These are phyloP conservation scores for Otocyon megalotis DNA, from an alignment of 2,113 vertebrate species.

Conservation along the genomic window DNA sequence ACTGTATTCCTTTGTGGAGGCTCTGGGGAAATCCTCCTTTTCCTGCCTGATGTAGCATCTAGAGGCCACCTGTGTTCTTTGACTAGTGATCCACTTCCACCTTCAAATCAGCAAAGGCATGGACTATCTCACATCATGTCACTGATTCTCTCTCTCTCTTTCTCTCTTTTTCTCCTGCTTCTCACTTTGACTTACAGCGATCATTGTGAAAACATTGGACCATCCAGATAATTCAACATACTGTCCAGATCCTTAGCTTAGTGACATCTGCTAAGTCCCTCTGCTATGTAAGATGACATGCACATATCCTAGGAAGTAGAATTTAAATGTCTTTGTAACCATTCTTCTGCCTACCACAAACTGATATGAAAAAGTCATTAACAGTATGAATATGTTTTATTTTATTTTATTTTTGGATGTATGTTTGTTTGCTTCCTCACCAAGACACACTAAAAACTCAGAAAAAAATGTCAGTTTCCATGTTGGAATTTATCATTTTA, in stretches of 20 bases:
- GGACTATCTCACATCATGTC: not conserved
- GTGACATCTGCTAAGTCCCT: not conserved
- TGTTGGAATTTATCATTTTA: not conserved
- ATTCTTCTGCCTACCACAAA: not conserved
- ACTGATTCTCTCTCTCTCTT: not conserved
- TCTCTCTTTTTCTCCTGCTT: not conserved
- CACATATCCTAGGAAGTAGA: not conserved
- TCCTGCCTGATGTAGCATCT: not conserved
- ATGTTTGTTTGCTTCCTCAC: not conserved
- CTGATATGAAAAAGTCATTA: not conserved
- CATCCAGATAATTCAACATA: not conserved
- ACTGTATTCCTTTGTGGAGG: not conserved
- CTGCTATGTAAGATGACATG: not conserved
- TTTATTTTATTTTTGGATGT: not conserved
- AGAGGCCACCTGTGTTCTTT: fast-evolving
- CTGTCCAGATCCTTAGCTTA: not conserved
- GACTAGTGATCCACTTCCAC: not conserved
- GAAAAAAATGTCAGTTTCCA: constrained; percentile 38
- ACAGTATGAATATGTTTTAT: not conserved
- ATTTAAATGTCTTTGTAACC: not conserved
- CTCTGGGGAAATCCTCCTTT: not conserved
- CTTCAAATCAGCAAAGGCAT: not conserved
- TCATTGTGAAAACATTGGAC: not conserved
- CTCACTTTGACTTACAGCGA: not conserved
- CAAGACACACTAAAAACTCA: not conserved